Evolutionary conservation across 2,888 invertebrate genomes (phyloP), one percentile per base, ranked within the genome.

Genomic region (Acanthopleura granulata): DNA sequence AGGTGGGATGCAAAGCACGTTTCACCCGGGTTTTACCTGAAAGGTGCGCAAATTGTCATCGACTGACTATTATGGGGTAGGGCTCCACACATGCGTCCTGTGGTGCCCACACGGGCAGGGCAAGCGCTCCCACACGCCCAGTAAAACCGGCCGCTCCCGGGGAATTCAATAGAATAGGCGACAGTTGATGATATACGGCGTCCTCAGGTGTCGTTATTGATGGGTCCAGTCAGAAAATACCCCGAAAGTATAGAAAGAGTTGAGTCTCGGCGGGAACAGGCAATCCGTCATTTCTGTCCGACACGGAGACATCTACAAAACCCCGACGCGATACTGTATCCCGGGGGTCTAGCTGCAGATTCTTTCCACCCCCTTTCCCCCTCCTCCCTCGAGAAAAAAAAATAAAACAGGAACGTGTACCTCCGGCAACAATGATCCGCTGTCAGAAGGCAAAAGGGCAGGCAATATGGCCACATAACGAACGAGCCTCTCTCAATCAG

Each of bases 171-270:
- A 57, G 57, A 22, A 22, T 57, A n/a, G 12, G 22, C 18, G 57
- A 57, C 22, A 57, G n/a, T 22, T 57, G 57, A 57, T 57, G 57
- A 57, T 57, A 57, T 57, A 57, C 57, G 57, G 57, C 57, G 57
- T 57, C 57, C 22, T 57, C 57, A 57, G 57, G 57, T 57, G 57
- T n/a, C 57, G 57, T 57, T 57, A 57, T 57, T 3, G 57, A 57
- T 57, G 57, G 12, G n/a, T 12, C 57, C 12, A 57, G 57, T 57
- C 57, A 22, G 57, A 57, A 57, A 57, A 57, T 18, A n/a, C 57
- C 57, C 57, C 57, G 57, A 57, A 22, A 57, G 57, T 18, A 22
- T 18, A 18, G 22, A 57, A 57, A 57, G 22, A 1, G 57, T 18
- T 12, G 18, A 57, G 40, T 40, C 40, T 57, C 18, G 57, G 57